A percentile compares a stretch with the other conserved stretches of the same genome.
phyloP scores from a whole-genome alignment of 2,797 vertebrate species.

The Pterois miles region DNA sequence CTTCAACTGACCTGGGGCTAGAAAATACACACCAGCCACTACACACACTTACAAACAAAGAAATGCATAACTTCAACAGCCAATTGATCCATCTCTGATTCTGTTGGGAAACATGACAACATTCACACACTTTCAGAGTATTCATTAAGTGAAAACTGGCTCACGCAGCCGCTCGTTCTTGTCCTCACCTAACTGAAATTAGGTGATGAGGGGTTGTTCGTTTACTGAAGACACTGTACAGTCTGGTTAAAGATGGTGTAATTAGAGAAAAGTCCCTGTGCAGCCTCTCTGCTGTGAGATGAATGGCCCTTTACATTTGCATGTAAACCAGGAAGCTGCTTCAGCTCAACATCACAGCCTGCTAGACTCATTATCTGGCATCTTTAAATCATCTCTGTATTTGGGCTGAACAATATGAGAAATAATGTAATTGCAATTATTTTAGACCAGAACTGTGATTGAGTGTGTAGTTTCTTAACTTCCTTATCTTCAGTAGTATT shows the following conservation, averaged over 20 bases:
- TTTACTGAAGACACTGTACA: not conserved
- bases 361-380: slow-evolving; percentile 6
- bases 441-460: not conserved
- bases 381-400: slow-evolving; percentile 22
- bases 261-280: slow-evolving; percentile 1
- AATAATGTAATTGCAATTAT: not conserved
- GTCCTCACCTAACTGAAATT: slow-evolving; percentile 8
- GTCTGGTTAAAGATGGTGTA: slow-evolving; percentile 13
- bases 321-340: not conserved
- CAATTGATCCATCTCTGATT: not conserved
- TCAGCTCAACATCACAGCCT: slow-evolving; percentile 10
- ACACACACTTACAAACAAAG: not conserved
- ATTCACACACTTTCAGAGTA: not conserved
- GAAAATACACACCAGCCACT: not conserved
- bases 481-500: not conserved
- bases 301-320: not conserved
- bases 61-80: not conserved
- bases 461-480: not conserved
- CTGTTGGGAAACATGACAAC: not conserved
- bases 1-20: slow-evolving; percentile 28
- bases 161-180: not conserved
- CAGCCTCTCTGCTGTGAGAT: not conserved
- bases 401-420: too few relatives aligned
- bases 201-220: slow-evolving; percentile 1
- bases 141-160: slow-evolving; percentile 6